Evolutionary conservation across 2,888 invertebrate species (phyloP), one percentile per base, ranked within the genome.

Genomic region (Hypomecis atomaria): DNA sequence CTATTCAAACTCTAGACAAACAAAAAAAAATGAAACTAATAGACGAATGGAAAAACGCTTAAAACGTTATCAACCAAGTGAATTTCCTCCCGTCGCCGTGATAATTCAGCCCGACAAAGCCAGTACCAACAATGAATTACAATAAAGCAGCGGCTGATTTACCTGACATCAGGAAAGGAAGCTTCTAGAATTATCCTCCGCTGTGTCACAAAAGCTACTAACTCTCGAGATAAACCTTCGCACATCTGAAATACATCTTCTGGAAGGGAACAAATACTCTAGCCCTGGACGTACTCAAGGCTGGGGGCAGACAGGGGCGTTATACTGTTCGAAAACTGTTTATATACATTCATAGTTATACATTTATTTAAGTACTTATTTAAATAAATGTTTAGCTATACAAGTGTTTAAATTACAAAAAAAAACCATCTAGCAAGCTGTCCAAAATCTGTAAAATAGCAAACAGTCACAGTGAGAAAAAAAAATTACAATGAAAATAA

Each of bases 171-270:
- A 33, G 43, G 54, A 47, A 54, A 59, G 37, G 53, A 37, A 48
- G 44, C 36, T 11, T 5, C 50, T 50, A 52, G 50, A 58, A 61
- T 61, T 37, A 33, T 34, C 7, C 44, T 0, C 79, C 43, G 37
- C 71, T 85, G 72, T 79, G 76, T 81, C 76, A 13, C 76, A 61
- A 74, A 71, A 73, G 72, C 75, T 76, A 76, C 78, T 78, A 83
- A 77, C 82, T 84, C 77, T 66, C 63, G 77, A 88, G 87, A 89
- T 85, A 88, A 87, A 87, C 87, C 82, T 80, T 81, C 79, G 80
- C 84, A 82, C 86, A 85, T 88, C 86, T 82, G 78, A 84, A 89
- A 89, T 84, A 83, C 84, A 87, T 89, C 89, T 87, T 84, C 82
- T 84, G 84, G 89, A 89, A 88, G 82, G 82, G 83, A 85, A 89